phyloP scores from a whole-genome alignment of 1,140 invertebrate species.

The Dendroctonus ponderosae region DNA sequence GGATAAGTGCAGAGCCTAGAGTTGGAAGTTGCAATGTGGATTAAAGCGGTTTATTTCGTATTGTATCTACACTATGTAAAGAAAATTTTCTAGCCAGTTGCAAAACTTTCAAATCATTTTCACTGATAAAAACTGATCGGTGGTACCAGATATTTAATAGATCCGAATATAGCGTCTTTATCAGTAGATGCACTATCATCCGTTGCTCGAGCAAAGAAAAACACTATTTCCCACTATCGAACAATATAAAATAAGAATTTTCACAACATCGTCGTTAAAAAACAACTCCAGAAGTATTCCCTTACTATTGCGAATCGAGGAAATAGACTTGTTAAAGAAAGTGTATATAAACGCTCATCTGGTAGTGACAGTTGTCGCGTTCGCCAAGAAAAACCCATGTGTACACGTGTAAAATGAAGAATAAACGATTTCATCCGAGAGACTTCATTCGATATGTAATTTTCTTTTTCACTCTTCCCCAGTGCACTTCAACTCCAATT shows the following conservation, averaged over 20 bases:
- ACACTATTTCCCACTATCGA: neutral
- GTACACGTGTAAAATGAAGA: conserved; percentile 17
- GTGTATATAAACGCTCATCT: conserved; percentile 15
- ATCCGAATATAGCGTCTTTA: neutral
- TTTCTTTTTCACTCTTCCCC: conserved; percentile 37
- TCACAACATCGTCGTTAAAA: neutral
- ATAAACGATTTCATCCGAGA: conserved; percentile 13
- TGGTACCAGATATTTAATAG: neutral
- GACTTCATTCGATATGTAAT: conserved; percentile 37
- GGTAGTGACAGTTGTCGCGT: conserved; percentile 10
- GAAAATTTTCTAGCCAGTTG: neutral
- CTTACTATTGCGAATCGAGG: neutral
- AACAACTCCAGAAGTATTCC: neutral
- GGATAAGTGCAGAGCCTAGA: neutral
- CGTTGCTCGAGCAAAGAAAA: neutral
- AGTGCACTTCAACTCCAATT: neutral
- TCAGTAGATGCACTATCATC: neutral
- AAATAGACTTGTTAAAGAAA: conserved; percentile 5
- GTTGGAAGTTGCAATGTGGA: neutral
- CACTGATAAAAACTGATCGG: neutral
- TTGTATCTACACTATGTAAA: neutral
- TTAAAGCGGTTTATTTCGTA: neutral
- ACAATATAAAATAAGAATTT: neutral
- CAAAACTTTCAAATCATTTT: neutral
- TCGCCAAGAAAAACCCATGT: conserved; percentile 6